Evolutionary conservation across 2,888 invertebrate species (phyloP).

Genomic region (Drosophila merina): DNA sequence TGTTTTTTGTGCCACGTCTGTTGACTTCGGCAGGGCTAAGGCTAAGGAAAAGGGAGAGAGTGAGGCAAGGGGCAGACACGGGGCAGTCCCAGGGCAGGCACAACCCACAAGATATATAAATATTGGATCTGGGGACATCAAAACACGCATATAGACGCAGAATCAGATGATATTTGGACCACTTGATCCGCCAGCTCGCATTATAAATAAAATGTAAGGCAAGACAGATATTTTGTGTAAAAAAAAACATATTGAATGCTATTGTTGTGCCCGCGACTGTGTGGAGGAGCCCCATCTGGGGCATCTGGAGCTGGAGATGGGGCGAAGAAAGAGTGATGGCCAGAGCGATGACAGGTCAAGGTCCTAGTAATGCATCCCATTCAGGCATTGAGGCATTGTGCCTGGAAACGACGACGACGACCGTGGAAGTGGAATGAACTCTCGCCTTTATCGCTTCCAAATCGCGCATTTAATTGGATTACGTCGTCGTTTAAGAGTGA

Average conservation of each 20-base stretch:
- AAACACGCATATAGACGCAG: constrained; percentile 10
- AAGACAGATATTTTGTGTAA: not conserved
- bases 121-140: constrained; percentile 23
- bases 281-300: not conserved
- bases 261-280: not conserved
- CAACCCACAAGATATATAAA: constrained; percentile 23
- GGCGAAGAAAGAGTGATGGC: no score
- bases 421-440: constrained; percentile 9
- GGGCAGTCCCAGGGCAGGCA: not conserved
- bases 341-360: constrained; percentile 35
- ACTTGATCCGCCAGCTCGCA: constrained; percentile 28
- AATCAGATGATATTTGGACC: not conserved
- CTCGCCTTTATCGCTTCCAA: constrained; percentile 3
- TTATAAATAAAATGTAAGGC: constrained; percentile 23
- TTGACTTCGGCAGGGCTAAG: constrained; percentile 12
- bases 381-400: not conserved
- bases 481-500: not conserved
- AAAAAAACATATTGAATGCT: not conserved
- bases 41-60: no score
- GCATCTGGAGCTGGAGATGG: not conserved
- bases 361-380: constrained; percentile 25
- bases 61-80: not conserved
- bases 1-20: constrained; percentile 15
- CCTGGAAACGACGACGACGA: not conserved
- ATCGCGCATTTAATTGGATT: constrained; percentile 42